phyloP scores from a whole-genome alignment of 2,797 vertebrate genomes.

The Enteromius radiatus region DNA sequence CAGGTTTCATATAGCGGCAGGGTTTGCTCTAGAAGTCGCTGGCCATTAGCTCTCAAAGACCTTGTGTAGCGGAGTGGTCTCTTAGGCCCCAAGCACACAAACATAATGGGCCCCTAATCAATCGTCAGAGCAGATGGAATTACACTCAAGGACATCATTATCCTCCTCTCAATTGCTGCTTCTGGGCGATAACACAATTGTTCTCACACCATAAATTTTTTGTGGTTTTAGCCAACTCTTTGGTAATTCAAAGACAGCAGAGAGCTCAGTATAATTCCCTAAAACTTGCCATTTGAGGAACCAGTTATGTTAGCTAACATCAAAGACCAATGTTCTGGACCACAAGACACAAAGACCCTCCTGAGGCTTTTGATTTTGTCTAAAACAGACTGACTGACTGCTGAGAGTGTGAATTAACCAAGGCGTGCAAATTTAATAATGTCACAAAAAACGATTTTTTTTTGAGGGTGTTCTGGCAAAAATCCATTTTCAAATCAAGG shows the following conservation, averaged over 20 bases:
- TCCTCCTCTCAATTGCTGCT: conserved; percentile 52
- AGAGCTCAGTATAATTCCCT: conserved; percentile 35
- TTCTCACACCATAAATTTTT: conserved; percentile 57
- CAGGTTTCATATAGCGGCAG: conserved; percentile 56
- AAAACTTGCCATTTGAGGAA: conserved; percentile 38
- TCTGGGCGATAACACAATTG: conserved; percentile 43
- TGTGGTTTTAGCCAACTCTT: conserved; percentile 58
- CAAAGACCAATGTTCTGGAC: conserved; percentile 31
- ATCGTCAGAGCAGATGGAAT: conserved; percentile 68
- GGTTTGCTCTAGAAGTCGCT: conserved; percentile 58
- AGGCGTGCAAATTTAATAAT: conserved; percentile 15
- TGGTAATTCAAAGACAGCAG: conserved; percentile 30
- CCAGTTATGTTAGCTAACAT: conserved; percentile 14
- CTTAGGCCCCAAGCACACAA: conserved; percentile 59
- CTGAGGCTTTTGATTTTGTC: conserved; percentile 20
- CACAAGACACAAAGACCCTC: conserved; percentile 22
- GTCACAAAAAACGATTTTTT: background rate
- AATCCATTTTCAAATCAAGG: background rate
- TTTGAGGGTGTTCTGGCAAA: background rate
- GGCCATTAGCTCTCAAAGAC: conserved; percentile 61
- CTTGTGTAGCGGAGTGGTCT: conserved; percentile 61
- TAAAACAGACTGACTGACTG: conserved; percentile 4
- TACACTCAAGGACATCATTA: conserved; percentile 67
- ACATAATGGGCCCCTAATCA: conserved; percentile 68
- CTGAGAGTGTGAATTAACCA: conserved; percentile 29